A percentile compares a stretch with the other conserved stretches of the same genome.
Conservation (phyloP, 37 sponge, comb jelly and placozoan species). For the Spongilla lacustris region DNA sequence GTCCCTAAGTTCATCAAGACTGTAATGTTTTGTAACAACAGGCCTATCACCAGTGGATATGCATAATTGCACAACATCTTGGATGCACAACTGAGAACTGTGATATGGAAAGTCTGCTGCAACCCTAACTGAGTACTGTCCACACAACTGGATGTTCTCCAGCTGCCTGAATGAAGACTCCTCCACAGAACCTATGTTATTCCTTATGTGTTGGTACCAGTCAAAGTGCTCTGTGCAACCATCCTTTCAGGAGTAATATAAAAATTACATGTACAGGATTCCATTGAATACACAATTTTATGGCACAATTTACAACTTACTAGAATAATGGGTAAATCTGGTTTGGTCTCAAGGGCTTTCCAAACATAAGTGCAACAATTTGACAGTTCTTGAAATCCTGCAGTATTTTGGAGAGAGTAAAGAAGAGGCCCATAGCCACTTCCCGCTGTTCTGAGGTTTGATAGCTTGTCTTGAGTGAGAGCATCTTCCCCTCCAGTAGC, state of each 20-base stretch:
- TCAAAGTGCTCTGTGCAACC: conserved; percentile 55
- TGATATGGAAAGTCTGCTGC: too few species aligned
- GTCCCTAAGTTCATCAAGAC: conserved; percentile 72
- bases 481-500: conserved; percentile 69
- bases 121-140: conserved; percentile 47
- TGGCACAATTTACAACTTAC: conserved; percentile 28
- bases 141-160: conserved; percentile 57
- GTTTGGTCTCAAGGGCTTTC: conserved; percentile 29
- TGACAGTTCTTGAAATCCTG: conserved; percentile 23
- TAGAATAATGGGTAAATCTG: conserved; percentile 33
- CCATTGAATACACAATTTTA: neutral
- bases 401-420: conserved; percentile 9
- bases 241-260: neutral
- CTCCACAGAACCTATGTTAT: conserved; percentile 73
- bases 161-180: conserved; percentile 64
- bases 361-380: conserved; percentile 42
- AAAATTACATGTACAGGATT: too few species aligned
- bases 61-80: conserved; percentile 41
- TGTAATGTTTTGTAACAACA: conserved; percentile 34
- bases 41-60: neutral
- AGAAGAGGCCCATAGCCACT: conserved; percentile 59
- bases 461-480: conserved; percentile 52
- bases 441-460: conserved; percentile 59
- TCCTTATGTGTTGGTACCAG: conserved; percentile 71
- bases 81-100: neutral